Evolutionary conservation across 2,113 vertebrate genomes (phyloP), one percentile per base, ranked within the genome.

Genomic region (Sinocyclocheilus maitianheensis): DNA sequence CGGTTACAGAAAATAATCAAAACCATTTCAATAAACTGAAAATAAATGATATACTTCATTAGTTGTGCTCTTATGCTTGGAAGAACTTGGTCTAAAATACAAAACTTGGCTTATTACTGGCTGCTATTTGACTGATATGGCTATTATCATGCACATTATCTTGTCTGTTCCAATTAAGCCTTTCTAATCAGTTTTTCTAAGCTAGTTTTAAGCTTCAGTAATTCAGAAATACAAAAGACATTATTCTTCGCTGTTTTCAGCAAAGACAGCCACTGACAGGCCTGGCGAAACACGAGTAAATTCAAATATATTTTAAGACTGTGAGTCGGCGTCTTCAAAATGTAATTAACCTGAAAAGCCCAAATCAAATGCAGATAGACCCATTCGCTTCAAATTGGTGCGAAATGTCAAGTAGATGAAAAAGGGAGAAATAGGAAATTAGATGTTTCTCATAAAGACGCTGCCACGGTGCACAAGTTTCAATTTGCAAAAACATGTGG

Each of bases 321-420:
- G 40, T 46, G 83, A 65, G 11, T 77, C 72, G 10, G 62, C 26
- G 43, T 84, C 77, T 60, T 67, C 24, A 67, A 24, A 55, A 83
- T 69, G 9, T 63, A 37, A 81, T 85, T 76, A 40, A 79, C 65
- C 40, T 37, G 79, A 55, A 58, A 71, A 77, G 24, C 58, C 30
- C 72, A 26, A 48, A 76, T 63, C 69, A 58, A 84, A 67, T 16
- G 22, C 48, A 6, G 77, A 81, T 37, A 53, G 62, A 46, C 22
- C 43, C 60, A 16, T 77, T 86, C 14, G 46, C 55, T 43, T 85
- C 71, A 86, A 77, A 78, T 84, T 58, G 43, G 62, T 16, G 30
- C 4, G 26, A 86, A 88, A 86, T 88, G 81, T 90, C 89, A 86
- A 85, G 83, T 24, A 78, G 75, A 84, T 48, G 55, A 81, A 51